Percentiles rank a stretch among this genome's conserved stretches.
Evolutionary conservation across 2,797 vertebrate species (phyloP).

Genomic region (Gallirallus australis): DNA sequence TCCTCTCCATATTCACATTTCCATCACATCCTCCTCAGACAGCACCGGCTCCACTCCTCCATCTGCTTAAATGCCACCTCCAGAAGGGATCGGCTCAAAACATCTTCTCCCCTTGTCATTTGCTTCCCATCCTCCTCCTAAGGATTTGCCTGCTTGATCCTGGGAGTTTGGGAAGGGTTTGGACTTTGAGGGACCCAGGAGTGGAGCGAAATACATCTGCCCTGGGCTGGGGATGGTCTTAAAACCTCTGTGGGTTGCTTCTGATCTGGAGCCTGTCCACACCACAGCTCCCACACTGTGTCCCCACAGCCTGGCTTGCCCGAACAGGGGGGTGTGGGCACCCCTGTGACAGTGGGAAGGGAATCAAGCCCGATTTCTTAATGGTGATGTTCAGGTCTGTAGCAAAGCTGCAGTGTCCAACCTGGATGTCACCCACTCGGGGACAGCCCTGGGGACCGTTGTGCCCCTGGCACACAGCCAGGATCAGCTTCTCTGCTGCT

Average conservation of each 20-base stretch:
- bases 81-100: background rate
- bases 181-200: background rate
- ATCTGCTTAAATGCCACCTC: constrained; percentile 58
- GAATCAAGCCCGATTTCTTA: background rate
- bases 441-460: background rate
- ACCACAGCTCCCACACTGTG: rapidly evolving
- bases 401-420: background rate
- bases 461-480: background rate
- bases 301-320: background rate
- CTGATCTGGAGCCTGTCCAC: rapidly evolving
- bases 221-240: rapidly evolving
- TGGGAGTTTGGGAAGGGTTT: background rate
- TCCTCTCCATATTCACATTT: constrained; percentile 55
- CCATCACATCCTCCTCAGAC: constrained; percentile 50
- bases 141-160: background rate
- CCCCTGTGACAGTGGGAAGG: rapidly evolving
- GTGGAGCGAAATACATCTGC: rapidly evolving
- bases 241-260: background rate
- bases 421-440: background rate
- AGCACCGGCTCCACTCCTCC: constrained; percentile 24
- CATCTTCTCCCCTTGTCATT: background rate
- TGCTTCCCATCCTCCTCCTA: background rate
- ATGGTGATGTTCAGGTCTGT: rapidly evolving
- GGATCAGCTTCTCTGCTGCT: background rate
- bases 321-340: rapidly evolving